These are phyloP conservation scores for Aspidiotus destructor DNA, from an alignment of 2,888 invertebrate genomes.

Conservation along the genomic window DNA sequence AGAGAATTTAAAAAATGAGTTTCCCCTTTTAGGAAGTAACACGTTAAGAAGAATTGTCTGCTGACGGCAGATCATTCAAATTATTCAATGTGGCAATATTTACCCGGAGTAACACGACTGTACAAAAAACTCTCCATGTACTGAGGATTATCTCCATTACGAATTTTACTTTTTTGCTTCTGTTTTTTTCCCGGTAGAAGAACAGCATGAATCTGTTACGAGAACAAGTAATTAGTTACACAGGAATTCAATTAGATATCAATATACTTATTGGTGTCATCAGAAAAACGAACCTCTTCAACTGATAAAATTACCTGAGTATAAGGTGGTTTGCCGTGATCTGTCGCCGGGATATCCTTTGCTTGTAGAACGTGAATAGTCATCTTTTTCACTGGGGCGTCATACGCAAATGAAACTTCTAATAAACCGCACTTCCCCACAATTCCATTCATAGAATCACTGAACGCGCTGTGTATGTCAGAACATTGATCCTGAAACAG, in stretches of 20 bases:
- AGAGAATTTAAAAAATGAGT: too few species aligned
- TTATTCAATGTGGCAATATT: constrained; percentile 15
- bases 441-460: constrained; percentile 35
- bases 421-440: constrained; percentile 61
- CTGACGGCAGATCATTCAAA: too few species aligned
- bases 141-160: constrained; percentile 81
- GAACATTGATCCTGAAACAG: constrained; percentile 21
- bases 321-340: constrained; percentile 45
- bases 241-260: background rate
- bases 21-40: too few species aligned
- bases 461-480: constrained; percentile 36
- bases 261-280: too few species aligned
- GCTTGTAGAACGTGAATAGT: constrained; percentile 85
- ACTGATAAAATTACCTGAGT: constrained; percentile 20
- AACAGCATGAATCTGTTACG: constrained; percentile 67
- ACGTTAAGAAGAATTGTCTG: too few species aligned
- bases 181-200: constrained; percentile 86
- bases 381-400: constrained; percentile 84
- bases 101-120: constrained; percentile 79
- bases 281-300: too few species aligned
- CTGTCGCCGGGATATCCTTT: constrained; percentile 62
- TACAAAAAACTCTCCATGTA: constrained; percentile 88
- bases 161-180: constrained; percentile 86
- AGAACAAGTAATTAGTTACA: background rate
- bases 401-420: constrained; percentile 79